phyloP scores from a whole-genome alignment of 1,140 invertebrate species.

The Lepidotrigona ventralis region DNA sequence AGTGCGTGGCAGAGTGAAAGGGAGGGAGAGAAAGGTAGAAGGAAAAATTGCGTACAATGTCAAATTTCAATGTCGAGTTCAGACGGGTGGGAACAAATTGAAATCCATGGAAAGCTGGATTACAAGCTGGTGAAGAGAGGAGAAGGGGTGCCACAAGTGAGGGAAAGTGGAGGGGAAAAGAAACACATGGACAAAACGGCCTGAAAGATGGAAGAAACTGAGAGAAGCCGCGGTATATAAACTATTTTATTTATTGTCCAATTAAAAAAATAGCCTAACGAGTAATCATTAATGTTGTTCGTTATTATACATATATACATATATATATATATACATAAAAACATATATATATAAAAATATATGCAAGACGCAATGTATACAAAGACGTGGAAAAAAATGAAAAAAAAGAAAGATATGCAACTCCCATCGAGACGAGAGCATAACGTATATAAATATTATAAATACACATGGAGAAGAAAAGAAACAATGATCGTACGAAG shows the following conservation, averaged over 20 bases:
- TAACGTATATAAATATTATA: constrained; percentile 47
- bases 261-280: constrained; percentile 69
- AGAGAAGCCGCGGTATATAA: constrained; percentile 57
- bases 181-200: constrained; percentile 24
- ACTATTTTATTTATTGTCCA: constrained; percentile 77
- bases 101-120: neutral
- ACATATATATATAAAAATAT: constrained; percentile 51
- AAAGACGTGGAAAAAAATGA: constrained; percentile 35
- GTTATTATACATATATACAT: constrained; percentile 65
- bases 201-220: constrained; percentile 12
- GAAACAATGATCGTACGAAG: constrained; percentile 27
- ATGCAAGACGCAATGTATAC: constrained; percentile 52
- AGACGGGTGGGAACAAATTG: neutral
- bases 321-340: constrained; percentile 32
- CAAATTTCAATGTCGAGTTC: neutral
- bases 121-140: too few species aligned
- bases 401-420: constrained; percentile 32
- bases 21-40: neutral
- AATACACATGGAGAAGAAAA: constrained; percentile 13
- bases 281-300: constrained; percentile 75
- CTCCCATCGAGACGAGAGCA: constrained; percentile 38
- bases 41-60: neutral
- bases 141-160: too few species aligned
- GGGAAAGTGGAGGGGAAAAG: too few species aligned
- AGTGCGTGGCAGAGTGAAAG: neutral